These are phyloP conservation scores for Drosophila mojavensis DNA, from an alignment of 1,140 invertebrate species.

Conservation along the genomic window DNA sequence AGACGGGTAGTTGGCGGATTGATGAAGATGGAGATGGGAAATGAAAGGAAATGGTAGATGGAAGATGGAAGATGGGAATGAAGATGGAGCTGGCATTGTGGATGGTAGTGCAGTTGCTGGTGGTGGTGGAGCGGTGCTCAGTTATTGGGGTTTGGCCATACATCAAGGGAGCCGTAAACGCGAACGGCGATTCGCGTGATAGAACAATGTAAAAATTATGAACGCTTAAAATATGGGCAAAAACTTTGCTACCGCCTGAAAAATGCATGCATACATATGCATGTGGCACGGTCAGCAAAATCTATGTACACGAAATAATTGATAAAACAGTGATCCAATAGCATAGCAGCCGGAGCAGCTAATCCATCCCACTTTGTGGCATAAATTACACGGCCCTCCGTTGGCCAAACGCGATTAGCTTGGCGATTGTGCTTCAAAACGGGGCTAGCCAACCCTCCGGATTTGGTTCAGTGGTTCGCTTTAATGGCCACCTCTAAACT, in stretches of 20 bases:
- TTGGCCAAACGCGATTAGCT: not conserved
- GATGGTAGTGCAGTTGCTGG: not conserved
- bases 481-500: conserved; percentile 49
- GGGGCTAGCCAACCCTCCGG: conserved; percentile 20
- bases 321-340: conserved; percentile 53
- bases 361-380: not conserved
- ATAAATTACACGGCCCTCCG: not conserved
- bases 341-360: not conserved
- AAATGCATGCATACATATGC: conserved; percentile 60
- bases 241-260: conserved; percentile 30
- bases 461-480: conserved; percentile 71
- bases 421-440: not conserved
- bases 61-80: not conserved
- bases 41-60: not conserved
- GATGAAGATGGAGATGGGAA: conserved; percentile 3
- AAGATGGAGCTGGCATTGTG: too few relatives aligned
- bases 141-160: conserved; percentile 53
- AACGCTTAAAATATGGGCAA: conserved; percentile 74
- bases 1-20: conserved; percentile 8
- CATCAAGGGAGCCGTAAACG: conserved; percentile 52
- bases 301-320: conserved; percentile 60
- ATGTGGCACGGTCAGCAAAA: conserved; percentile 33
- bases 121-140: not conserved
- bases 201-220: conserved; percentile 80
- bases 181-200: conserved; percentile 73